Conservation (phyloP, 1,140 invertebrate genomes). For the Steinernema feltiae region DNA sequence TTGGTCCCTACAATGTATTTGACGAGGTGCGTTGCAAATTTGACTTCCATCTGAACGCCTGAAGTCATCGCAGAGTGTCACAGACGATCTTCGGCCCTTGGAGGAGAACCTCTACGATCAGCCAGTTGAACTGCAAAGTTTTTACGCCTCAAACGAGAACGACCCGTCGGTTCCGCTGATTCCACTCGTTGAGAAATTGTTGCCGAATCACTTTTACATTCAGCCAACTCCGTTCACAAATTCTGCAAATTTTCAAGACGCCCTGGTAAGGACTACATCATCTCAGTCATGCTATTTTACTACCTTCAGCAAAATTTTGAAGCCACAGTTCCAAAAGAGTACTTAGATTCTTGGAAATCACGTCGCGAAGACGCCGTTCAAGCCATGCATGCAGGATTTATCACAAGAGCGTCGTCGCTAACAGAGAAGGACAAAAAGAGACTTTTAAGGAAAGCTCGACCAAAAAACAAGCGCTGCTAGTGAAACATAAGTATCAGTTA, state of each 20-base stretch:
- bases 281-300: not conserved
- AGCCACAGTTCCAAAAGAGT: not conserved
- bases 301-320: not conserved
- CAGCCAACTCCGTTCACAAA: constrained; percentile 4
- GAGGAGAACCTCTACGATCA: not conserved
- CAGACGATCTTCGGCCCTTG: not conserved
- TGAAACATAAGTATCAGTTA: no score
- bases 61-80: not conserved
- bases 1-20: not conserved
- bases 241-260: not conserved
- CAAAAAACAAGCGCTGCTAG: not conserved
- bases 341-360: not conserved
- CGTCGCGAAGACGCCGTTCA: not conserved
- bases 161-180: not conserved
- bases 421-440: constrained; percentile 3
- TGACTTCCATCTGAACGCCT: not conserved
- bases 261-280: not conserved
- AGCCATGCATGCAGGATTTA: not conserved
- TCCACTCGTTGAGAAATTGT: not conserved
- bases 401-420: not conserved
- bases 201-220: not conserved
- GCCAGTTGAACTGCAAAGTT: not conserved
- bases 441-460: not conserved
- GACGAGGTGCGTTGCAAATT: not conserved
- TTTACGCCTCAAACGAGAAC: not conserved